Evolutionary conservation across 2,888 invertebrate genomes (phyloP).

Genomic region (Branchellion lobata): DNA sequence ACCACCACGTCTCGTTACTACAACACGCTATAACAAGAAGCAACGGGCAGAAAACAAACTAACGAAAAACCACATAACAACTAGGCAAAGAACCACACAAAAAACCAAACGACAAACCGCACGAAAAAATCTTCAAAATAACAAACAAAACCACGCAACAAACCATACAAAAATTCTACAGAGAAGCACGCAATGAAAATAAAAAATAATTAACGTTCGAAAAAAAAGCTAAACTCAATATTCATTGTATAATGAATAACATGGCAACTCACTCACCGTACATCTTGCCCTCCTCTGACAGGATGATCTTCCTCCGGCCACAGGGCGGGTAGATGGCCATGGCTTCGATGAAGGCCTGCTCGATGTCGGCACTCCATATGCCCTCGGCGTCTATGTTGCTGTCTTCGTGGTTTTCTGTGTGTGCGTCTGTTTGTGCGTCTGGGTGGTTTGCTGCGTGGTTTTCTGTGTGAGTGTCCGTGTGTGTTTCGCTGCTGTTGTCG

Average conservation of each 20-base stretch:
- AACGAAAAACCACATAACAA: not conserved
- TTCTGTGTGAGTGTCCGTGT: not conserved
- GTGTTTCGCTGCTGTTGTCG: not conserved
- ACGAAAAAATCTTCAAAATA: not conserved
- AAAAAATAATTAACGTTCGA: no score
- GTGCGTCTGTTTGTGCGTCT: slow-evolving; percentile 65
- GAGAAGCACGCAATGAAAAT: no score
- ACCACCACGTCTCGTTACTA: no score
- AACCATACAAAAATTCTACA: not conserved
- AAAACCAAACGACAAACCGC: no score
- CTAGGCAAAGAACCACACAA: not conserved
- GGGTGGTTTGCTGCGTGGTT: slow-evolving; percentile 52
- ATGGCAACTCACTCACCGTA: slow-evolving; percentile 86
- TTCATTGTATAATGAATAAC: no score
- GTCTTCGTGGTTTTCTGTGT: not conserved
- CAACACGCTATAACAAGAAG: no score
- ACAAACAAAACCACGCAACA: not conserved
- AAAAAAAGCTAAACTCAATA: no score
- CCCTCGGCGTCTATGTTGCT: slow-evolving; percentile 83
- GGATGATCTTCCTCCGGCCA: slow-evolving; percentile 97
- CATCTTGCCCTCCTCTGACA: slow-evolving; percentile 99
- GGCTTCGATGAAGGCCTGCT: slow-evolving; percentile 99
- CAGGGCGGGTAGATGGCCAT: slow-evolving; percentile 99
- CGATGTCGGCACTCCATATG: slow-evolving; percentile 99
- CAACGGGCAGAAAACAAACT: not conserved